Evolutionary conservation across 2,113 vertebrate species (phyloP).

Genomic region (Sphyrna mokarran): DNA sequence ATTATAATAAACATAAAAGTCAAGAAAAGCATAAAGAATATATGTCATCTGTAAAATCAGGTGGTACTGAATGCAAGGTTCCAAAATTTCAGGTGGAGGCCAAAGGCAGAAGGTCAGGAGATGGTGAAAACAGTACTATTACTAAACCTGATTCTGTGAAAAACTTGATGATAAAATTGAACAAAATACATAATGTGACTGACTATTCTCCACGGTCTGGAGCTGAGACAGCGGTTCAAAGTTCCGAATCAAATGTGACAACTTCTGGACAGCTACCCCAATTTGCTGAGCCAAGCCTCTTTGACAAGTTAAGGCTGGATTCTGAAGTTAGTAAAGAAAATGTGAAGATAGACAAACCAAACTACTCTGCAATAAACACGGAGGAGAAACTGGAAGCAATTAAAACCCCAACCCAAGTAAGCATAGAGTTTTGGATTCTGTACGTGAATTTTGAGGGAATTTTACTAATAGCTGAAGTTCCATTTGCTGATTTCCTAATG

Average conservation of each 20-base stretch:
- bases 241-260: slow-evolving; percentile 26
- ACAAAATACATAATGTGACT: slow-evolving; percentile 13
- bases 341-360: slow-evolving; percentile 6
- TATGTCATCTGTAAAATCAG: slow-evolving; percentile 5
- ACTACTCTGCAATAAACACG: not conserved
- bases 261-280: slow-evolving; percentile 2
- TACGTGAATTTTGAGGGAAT: not conserved
- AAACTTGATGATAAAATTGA: not conserved
- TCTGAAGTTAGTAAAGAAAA: slow-evolving; percentile 29
- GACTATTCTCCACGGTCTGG: not conserved
- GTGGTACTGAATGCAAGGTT: not conserved
- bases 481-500: not conserved
- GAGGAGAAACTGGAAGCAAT: slow-evolving; percentile 17
- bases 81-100: not conserved
- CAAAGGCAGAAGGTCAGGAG: slow-evolving; percentile 15
- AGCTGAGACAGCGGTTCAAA: slow-evolving; percentile 4
- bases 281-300: slow-evolving; percentile 24
- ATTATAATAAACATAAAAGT: slow-evolving; percentile 50
- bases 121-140: slow-evolving; percentile 18
- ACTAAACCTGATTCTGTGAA: slow-evolving; percentile 23
- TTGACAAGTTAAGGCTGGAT: slow-evolving; percentile 28
- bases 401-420: slow-evolving; percentile 12
- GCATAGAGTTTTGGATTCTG: not conserved
- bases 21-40: slow-evolving; percentile 57
- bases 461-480: not conserved